Percentiles rank a stretch among this genome's conserved stretches.
phyloP scores from a whole-genome alignment of 1,140 invertebrate genomes.

The Eubasilissa regina region DNA sequence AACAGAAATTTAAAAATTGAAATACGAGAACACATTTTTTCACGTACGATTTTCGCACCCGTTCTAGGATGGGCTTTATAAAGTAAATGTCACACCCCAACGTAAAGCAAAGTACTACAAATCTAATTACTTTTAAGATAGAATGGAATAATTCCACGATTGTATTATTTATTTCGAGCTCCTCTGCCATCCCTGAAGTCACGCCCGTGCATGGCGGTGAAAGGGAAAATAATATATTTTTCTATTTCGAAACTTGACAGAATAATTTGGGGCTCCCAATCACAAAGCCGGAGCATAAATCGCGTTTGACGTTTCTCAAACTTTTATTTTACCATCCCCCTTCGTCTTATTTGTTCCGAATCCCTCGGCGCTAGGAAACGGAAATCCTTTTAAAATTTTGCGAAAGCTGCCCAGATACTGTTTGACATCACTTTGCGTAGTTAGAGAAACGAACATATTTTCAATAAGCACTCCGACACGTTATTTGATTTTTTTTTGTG shows the following conservation, averaged over 20 bases:
- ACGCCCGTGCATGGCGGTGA: neutral
- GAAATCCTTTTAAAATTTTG: constrained; percentile 23
- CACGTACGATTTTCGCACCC: too few relatives aligned
- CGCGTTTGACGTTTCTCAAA: constrained; percentile 29
- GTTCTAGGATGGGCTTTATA: too few relatives aligned
- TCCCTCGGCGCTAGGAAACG: constrained; percentile 31
- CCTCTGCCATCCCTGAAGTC: too few relatives aligned
- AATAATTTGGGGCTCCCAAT: constrained; percentile 31
- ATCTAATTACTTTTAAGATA: too few relatives aligned
- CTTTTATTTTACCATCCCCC: constrained; percentile 22
- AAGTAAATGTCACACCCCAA: too few relatives aligned
- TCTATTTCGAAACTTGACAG: neutral
- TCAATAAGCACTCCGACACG: constrained; percentile 4
- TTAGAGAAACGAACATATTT: constrained; percentile 19
- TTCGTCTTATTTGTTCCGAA: constrained; percentile 22
- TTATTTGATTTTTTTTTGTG: neutral
- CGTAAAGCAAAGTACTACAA: too few relatives aligned
- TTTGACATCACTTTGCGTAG: constrained; percentile 22
- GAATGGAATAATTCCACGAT: too few relatives aligned
- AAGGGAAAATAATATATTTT: neutral
- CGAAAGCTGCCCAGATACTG: constrained; percentile 1
- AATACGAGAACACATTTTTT: too few relatives aligned
- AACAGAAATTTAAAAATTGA: too few relatives aligned
- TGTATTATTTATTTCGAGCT: too few relatives aligned
- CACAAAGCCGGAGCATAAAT: constrained; percentile 35